Conservation (phyloP, 2,797 vertebrate genomes). For the Leptoclinus maculatus region DNA sequence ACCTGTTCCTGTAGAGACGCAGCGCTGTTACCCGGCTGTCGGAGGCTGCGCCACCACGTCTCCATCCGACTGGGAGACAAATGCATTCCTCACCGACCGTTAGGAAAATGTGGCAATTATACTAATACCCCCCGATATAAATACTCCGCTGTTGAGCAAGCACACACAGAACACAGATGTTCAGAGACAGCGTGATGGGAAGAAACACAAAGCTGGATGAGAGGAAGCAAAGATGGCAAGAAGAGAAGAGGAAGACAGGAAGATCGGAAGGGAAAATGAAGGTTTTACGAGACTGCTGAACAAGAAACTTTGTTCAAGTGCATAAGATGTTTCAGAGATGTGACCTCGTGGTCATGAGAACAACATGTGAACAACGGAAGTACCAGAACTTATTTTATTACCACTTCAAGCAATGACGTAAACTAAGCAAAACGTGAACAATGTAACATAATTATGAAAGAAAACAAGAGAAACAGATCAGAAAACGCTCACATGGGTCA, state of each 20-base stretch:
- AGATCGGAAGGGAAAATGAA: background rate
- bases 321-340: too few relatives aligned
- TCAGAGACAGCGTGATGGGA: constrained; percentile 21
- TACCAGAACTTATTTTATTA: too few relatives aligned
- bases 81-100: constrained; percentile 28
- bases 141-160: constrained; percentile 54
- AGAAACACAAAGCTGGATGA: background rate
- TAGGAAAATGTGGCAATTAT: constrained; percentile 68
- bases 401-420: too few relatives aligned
- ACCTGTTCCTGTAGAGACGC: constrained; percentile 53
- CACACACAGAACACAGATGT: constrained; percentile 72
- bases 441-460: too few relatives aligned
- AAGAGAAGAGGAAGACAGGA: background rate
- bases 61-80: constrained; percentile 40
- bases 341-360: too few relatives aligned
- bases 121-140: constrained; percentile 64
- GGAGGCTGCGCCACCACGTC: background rate
- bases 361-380: too few relatives aligned
- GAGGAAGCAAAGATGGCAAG: background rate
- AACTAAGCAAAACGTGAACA: too few relatives aligned
- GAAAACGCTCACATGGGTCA: too few relatives aligned
- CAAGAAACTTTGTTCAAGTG: too few relatives aligned
- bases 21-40: constrained; percentile 48
- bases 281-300: background rate
- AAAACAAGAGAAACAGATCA: too few relatives aligned